These are phyloP conservation scores for Pseudotriccus pelzelni DNA, from an alignment of 2,797 vertebrate genomes.

Conservation along the genomic window DNA sequence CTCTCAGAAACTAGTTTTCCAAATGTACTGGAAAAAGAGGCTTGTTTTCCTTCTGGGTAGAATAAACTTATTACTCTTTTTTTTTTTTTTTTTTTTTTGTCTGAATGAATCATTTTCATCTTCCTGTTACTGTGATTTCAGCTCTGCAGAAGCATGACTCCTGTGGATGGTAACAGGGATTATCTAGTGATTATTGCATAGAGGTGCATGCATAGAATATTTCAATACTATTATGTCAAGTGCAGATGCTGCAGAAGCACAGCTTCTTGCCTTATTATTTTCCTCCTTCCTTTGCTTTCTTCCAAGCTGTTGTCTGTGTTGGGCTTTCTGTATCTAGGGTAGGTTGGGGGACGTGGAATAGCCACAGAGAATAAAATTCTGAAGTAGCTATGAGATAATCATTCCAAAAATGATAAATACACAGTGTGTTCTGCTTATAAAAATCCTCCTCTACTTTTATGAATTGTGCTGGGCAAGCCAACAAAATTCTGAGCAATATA, in stretches of 20 bases:
- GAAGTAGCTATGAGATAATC: background rate
- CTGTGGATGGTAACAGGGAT: slow-evolving; percentile 31
- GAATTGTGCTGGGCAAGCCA: background rate
- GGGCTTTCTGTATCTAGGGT: background rate
- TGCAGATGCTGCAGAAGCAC: background rate
- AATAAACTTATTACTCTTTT: background rate
- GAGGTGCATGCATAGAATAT: slow-evolving; percentile 20
- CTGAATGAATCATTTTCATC: background rate
- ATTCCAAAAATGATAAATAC: background rate
- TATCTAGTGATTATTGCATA: slow-evolving; percentile 36
- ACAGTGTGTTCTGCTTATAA: background rate
- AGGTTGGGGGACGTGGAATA: background rate
- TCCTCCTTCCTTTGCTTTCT: background rate
- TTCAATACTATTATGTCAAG: background rate
- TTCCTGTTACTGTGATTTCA: slow-evolving; percentile 5
- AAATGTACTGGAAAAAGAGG: background rate
- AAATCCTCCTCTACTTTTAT: background rate
- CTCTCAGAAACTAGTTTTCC: background rate
- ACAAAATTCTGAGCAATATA: background rate
- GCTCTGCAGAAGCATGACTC: background rate
- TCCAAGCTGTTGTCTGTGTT: background rate
- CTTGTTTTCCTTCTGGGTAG: background rate
- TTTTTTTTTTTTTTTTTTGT: background rate
- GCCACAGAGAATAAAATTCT: background rate
- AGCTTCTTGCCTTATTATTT: background rate